Base-by-base conservation (phyloP, 2,113 vertebrate species). In the Amazona vittata region DNA sequence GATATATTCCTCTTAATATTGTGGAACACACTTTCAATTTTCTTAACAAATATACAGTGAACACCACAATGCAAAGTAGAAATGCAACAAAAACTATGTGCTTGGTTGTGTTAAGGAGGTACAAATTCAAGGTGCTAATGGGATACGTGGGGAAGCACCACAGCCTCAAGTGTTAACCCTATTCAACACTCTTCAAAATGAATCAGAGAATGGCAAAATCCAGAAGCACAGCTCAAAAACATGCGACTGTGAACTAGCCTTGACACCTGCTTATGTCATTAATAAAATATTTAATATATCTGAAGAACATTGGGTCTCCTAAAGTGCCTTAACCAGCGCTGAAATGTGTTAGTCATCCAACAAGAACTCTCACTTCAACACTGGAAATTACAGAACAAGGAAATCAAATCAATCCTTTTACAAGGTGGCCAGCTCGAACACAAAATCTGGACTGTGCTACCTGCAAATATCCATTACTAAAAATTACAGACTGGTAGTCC, bases 311-410 rank as follows among this genome's bases (percentile, higher is more conserved):
- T 74, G n/a, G 11, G 53, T 69, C 73, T 95, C 70, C 65, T 55
- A 12, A 93, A 95, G 92, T n/a, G 63, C 87, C 39, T 85, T 76
- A 96, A 85, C 70, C 7, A 5, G 75, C 0, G 1, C 41, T 11
- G n/a, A 97, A 94, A 91, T 43, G 84, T 12, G 46, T 94, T 94
- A 93, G 71, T 96, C 95, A 95, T 93, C 84, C 95, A 94, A 74
- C 37, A 95, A 94, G 94, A 93, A 89, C 84, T 83, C 80, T 62
- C 89, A 82, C 83, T 92, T 47, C 77, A 89, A 46, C 53, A 49
- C 86, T 92, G 47, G 62, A 82, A 93, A 92, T 89, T 92, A 95
- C 52, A 79, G 86, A 76, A 90, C 83, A 83, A 89, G 81, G 77
- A 93, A 91, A 94, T 90, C 73, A 79, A 90, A 76, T 49, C 84